Percentiles rank a stretch among this genome's conserved stretches.
phyloP scores from a whole-genome alignment of 1,140 invertebrate genomes.

The Mizuhopecten yessoensis region DNA sequence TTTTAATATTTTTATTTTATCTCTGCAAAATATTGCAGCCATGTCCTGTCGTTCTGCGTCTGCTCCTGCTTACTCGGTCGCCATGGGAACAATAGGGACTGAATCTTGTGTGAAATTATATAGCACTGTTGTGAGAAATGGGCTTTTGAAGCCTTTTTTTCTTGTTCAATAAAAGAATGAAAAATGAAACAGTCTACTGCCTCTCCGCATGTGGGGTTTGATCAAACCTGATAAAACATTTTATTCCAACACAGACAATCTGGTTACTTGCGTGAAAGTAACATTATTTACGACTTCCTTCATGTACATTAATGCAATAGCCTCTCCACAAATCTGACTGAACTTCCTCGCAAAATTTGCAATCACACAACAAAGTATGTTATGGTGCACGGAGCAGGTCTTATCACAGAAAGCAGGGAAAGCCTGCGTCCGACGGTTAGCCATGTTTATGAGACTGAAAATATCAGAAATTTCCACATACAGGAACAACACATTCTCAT shows the following conservation, averaged over 20 bases:
- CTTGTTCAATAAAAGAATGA: neutral
- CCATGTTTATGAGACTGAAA: neutral
- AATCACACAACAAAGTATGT: slow-evolving; percentile 4
- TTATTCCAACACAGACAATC: neutral
- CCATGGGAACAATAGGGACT: neutral
- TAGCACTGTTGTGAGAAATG: neutral
- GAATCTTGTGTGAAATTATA: slow-evolving; percentile 21
- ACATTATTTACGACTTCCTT: neutral
- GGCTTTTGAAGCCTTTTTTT: slow-evolving; percentile 8
- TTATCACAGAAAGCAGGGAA: neutral
- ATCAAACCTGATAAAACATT: neutral
- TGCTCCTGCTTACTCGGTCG: neutral
- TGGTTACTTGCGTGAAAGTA: neutral
- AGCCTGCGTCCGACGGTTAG: neutral
- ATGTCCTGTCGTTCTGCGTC: neutral
- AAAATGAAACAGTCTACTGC: slow-evolving; percentile 9
- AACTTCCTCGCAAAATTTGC: neutral
- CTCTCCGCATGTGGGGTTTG: neutral
- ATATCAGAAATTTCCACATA: neutral
- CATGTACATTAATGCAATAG: neutral
- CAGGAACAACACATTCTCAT: neutral
- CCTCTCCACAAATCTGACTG: neutral
- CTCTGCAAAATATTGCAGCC: neutral
- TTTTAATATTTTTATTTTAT: slow-evolving; percentile 23
- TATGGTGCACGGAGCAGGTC: neutral